Evolutionary conservation across 2,113 vertebrate genomes (phyloP), one percentile per base, ranked within the genome.

Genomic region (Oreochromis niloticus): DNA sequence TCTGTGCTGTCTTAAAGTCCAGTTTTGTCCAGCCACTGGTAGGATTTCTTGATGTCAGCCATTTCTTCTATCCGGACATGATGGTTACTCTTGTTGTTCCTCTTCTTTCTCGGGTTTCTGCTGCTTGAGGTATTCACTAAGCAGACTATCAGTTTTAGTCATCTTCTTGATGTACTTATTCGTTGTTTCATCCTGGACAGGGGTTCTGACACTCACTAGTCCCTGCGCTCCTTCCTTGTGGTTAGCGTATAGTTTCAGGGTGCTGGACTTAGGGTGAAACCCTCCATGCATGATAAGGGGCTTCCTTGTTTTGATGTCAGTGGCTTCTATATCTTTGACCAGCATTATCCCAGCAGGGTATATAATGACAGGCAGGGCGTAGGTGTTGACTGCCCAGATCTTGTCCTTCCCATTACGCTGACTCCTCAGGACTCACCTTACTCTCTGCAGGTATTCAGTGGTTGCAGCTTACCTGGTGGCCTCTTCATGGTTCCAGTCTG

Each of bases 31-130:
- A 27, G 24, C 24, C 24, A 27, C 24, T 27, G 24, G 24, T 24
- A 24, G 54, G 54, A 56, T 3, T 56, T 56, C 0, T 54, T 7
- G 16, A 50, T 50, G 0, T 19, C 16, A 0, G 1, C n/a, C 54
- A 56, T 6, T 4, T 56, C 54, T 7, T 56, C 54, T 56, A 27
- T 13, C 22, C 7, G 54, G 11, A 56, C 54, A 24, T 56, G 24
- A 55, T 55, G 10, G 54, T 55, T 2, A 12, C 54, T 55, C 54
- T 12, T 24, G 54, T 55, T 55, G 52, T 9, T 56, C 22, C 54
- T 56, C 54, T 24, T 0, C 52, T 54, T 54, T 54, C n/a, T 55
- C 5, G 1, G 52, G 52, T 22, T 55, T 55, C 52, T 55, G 52
- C 52, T 55, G 52, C 52, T 22, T 55, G 52, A 55, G n/a, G 52